Base-by-base conservation (phyloP, 2,797 vertebrate genomes). In the Typhlichthys eigenmanni region DNA sequence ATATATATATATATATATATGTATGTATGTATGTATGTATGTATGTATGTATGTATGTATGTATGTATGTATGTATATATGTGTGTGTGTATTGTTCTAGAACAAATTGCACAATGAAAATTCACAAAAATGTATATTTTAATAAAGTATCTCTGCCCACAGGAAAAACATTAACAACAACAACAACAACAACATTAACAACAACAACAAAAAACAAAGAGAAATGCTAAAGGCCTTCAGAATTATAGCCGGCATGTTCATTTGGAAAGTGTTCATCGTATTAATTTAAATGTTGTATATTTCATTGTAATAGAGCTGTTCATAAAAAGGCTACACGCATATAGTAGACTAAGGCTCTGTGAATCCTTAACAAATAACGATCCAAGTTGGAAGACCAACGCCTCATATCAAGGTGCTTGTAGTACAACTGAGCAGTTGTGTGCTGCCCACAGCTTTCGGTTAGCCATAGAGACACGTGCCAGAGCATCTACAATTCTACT, bases 401-500 rank as follows among this genome's bases (percentile, higher is more conserved):
- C 64, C 62, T 51, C 68, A 62, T 62, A 12, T 68, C 59, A 34
- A 52, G 38, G 60, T 50, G 59, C 79, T 69, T 79, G 76, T 69
- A 61, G 74, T 54, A 75, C 84, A 89, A 90, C 81, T 86, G 85
- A 86, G 84, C 85, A 86, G 86, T 74, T 82, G 66, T 57, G 74
- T 68, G 55, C 69, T 55, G 66, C 84, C 83, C 69, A 57, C 75
- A 59, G 81, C 68, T 76, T 76, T 72, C 64, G 56, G 70, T 83
- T 81, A 83, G 84, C 85, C 80, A 69, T 63, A 2, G 55, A 84
- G 78, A 77, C 66, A 64, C 76, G 85, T 87, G 89, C 82, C 60
- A 48, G 69, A 69, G 83, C 84, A 87, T 90, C 76, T 64, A 76
- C 90, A 83, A 78, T 78, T 88, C 75, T 82, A 90, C 81, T 90